These are phyloP conservation scores for Agriotes lineatus DNA, from an alignment of 2,888 invertebrate species.

Conservation along the genomic window DNA sequence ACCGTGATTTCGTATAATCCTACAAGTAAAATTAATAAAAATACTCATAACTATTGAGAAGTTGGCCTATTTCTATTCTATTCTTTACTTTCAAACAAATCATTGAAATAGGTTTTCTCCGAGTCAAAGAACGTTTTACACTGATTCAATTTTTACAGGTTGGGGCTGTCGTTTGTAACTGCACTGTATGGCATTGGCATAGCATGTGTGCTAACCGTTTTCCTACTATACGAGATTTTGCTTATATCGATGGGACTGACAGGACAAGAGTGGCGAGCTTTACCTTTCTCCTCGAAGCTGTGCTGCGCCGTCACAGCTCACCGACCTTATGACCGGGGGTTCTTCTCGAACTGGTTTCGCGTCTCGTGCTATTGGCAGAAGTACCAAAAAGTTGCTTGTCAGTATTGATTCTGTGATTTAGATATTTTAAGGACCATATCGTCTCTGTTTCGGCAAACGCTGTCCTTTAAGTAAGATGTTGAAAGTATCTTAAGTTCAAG, in stretches of 20 bases:
- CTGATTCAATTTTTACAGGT: constrained; percentile 40
- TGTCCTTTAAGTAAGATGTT: no score
- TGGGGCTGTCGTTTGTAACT: constrained; percentile 44
- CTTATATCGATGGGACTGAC: constrained; percentile 68
- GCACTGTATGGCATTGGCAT: constrained; percentile 42
- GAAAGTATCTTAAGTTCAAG: no score
- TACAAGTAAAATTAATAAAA: no score
- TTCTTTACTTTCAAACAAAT: no score
- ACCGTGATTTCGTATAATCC: no score
- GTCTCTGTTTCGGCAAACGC: no score
- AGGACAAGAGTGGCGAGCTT: constrained; percentile 66
- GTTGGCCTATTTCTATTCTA: no score
- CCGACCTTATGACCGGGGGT: constrained; percentile 56
- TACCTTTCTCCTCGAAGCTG: constrained; percentile 54
- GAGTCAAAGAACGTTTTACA: no score
- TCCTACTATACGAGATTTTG: constrained; percentile 59
- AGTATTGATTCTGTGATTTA: no score
- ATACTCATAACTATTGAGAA: no score
- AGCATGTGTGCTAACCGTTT: constrained; percentile 21
- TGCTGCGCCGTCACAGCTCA: constrained; percentile 54
- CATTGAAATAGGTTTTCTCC: no score
- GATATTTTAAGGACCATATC: no score
- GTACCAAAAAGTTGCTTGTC: constrained; percentile 6
- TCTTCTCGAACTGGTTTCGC: constrained; percentile 58
- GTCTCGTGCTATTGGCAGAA: constrained; percentile 19